These are phyloP conservation scores for Pachyseris speciosa DNA, from an alignment of 64 coral and sea anemone genomes.

Conservation along the genomic window DNA sequence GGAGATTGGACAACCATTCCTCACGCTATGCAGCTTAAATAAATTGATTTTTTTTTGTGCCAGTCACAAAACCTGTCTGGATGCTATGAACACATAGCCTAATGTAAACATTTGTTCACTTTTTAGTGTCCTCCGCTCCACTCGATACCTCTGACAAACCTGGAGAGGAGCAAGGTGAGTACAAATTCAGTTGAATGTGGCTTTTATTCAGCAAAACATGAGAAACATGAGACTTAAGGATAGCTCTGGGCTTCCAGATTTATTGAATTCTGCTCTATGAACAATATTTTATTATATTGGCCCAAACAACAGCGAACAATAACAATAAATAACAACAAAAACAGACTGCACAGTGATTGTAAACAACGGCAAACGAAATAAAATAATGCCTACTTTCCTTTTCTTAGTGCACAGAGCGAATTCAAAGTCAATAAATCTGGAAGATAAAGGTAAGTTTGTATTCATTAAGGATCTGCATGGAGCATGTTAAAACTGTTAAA, in stretches of 20 bases:
- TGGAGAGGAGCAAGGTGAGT: not conserved
- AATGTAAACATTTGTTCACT: not conserved
- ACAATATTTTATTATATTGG: too few relatives aligned
- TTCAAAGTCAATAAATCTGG: constrained; percentile 47
- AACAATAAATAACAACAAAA: not conserved
- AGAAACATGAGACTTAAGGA: not conserved
- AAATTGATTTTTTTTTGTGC: too few relatives aligned
- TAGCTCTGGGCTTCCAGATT: not conserved
- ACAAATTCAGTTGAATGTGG: too few relatives aligned
- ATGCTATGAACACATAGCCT: not conserved
- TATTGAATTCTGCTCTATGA: not conserved
- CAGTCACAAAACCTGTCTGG: too few relatives aligned
- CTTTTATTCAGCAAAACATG: not conserved
- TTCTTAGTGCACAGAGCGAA: constrained; percentile 3
- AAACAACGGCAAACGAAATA: not conserved
- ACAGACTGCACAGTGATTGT: not conserved
- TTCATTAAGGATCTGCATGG: not conserved
- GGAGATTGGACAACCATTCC: too few relatives aligned
- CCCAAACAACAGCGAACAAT: too few relatives aligned
- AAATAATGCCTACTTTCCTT: not conserved
- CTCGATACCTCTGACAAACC: constrained; percentile 1
- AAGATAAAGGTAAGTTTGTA: constrained; percentile 15
- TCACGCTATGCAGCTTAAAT: too few relatives aligned
- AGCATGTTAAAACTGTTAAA: too few relatives aligned
- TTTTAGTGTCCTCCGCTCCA: not conserved